Evolutionary conservation across 1,140 invertebrate genomes (phyloP).

Genomic region (Neotoxoptera formosana): DNA sequence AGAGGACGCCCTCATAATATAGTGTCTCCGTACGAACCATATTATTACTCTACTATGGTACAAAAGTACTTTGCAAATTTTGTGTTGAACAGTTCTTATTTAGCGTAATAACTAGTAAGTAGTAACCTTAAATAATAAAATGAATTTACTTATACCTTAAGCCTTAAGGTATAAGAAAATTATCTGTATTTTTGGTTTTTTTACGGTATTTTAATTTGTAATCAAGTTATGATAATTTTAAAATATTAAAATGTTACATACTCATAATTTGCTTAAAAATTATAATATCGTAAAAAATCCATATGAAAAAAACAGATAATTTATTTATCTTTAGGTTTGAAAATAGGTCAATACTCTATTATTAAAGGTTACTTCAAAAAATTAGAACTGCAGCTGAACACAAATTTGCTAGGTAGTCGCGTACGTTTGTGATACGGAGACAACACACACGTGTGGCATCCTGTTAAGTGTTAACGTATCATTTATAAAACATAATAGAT

Average conservation of each 20-base stretch:
- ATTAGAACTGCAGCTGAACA: background rate
- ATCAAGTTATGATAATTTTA: background rate
- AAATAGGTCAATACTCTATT: background rate
- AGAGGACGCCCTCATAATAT: background rate
- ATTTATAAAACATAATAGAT: background rate
- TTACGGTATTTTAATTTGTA: background rate
- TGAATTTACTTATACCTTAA: background rate
- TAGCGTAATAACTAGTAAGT: background rate
- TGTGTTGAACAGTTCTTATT: background rate
- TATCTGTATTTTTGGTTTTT: background rate
- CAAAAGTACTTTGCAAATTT: background rate
- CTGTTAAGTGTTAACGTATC: background rate
- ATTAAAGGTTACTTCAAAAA: background rate
- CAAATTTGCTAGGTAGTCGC: background rate
- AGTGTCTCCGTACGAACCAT: background rate
- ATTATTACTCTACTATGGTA: background rate
- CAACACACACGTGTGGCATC: too few species aligned
- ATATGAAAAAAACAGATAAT: background rate
- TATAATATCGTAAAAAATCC: background rate
- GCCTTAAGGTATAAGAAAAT: background rate
- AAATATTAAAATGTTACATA: background rate
- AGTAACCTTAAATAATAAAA: background rate
- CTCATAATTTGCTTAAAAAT: background rate
- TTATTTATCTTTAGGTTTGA: background rate
- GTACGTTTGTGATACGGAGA: background rate